Evolutionary conservation across 2,113 vertebrate species (phyloP).

Genomic region (Ochotona princeps): DNA sequence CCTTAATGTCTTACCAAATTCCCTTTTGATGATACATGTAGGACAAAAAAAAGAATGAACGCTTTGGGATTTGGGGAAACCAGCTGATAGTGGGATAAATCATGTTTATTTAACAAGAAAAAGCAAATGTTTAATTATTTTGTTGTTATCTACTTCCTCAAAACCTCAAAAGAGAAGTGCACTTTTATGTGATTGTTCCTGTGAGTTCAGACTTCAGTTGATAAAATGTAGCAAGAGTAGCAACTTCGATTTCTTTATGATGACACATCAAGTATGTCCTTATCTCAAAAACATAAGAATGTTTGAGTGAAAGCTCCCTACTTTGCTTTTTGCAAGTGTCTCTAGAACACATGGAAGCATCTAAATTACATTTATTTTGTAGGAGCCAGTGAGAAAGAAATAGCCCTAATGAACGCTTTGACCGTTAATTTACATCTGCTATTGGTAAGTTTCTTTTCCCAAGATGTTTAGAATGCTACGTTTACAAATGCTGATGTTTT

Average conservation of each 20-base stretch:
- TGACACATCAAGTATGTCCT: conserved; percentile 71
- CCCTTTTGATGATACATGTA: conserved; percentile 49
- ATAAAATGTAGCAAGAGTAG: conserved; percentile 69
- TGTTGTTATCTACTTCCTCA: conserved; percentile 75
- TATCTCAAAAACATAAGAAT: conserved; percentile 65
- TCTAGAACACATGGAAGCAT: conserved; percentile 58
- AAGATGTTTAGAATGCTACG: conserved; percentile 52
- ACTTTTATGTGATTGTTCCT: conserved; percentile 35
- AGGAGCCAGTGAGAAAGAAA: conserved; percentile 88
- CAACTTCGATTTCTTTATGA: conserved; percentile 67
- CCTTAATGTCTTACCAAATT: conserved; percentile 65
- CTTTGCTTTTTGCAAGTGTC: conserved; percentile 50
- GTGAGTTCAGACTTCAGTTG: neutral
- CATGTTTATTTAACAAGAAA: conserved; percentile 72
- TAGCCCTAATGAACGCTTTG: conserved; percentile 94
- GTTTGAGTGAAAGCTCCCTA: neutral
- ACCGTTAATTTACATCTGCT: conserved; percentile 96
- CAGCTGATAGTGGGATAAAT: conserved; percentile 79
- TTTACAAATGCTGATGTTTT: conserved; percentile 59
- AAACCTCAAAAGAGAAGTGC: conserved; percentile 77
- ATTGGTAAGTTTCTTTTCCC: conserved; percentile 88
- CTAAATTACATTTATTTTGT: conserved; percentile 77
- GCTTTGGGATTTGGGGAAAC: conserved; percentile 66
- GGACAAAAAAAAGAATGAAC: conserved; percentile 68
- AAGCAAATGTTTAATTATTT: conserved; percentile 75